phyloP scores from a whole-genome alignment of 2,888 invertebrate genomes.

The Vandiemenella viatica region DNA sequence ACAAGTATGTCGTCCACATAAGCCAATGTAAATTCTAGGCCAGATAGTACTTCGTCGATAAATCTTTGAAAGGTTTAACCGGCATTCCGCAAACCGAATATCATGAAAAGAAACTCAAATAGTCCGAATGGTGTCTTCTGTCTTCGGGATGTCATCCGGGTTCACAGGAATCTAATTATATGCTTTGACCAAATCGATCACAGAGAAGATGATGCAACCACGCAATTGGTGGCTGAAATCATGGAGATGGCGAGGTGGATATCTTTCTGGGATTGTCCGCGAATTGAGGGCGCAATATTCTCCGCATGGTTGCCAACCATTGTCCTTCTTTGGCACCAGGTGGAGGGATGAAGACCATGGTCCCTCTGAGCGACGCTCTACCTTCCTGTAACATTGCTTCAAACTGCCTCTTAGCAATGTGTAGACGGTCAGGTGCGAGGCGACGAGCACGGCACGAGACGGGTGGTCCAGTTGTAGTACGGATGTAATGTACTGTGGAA shows the following conservation, averaged over 20 bases:
- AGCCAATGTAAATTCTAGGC: too few relatives aligned
- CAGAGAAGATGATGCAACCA: too few relatives aligned
- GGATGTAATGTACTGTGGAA: background rate
- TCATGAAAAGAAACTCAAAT: too few relatives aligned
- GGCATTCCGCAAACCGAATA: too few relatives aligned
- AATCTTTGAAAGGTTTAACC: too few relatives aligned
- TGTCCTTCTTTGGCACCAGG: slow-evolving; percentile 20
- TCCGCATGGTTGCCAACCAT: slow-evolving; percentile 25
- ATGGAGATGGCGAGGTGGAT: slow-evolving; percentile 24
- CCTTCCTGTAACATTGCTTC: slow-evolving; percentile 20
- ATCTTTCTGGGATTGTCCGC: slow-evolving; percentile 21
- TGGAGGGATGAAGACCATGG: slow-evolving; percentile 24
- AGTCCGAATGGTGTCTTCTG: too few relatives aligned
- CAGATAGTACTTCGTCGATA: too few relatives aligned
- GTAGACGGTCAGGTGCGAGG: slow-evolving; percentile 20
- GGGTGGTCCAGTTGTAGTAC: slow-evolving; percentile 20
- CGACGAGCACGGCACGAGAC: slow-evolving; percentile 20
- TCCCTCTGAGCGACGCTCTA: slow-evolving; percentile 20
- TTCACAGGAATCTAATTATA: too few relatives aligned
- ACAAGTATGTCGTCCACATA: too few relatives aligned
- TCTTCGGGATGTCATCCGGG: too few relatives aligned
- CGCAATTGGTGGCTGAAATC: too few relatives aligned
- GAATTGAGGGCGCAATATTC: slow-evolving; percentile 26
- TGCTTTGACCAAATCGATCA: too few relatives aligned
- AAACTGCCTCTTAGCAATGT: slow-evolving; percentile 21